These are phyloP conservation scores for Ciconia nigra DNA, from an alignment of 2,797 vertebrate genomes.

Conservation along the genomic window DNA sequence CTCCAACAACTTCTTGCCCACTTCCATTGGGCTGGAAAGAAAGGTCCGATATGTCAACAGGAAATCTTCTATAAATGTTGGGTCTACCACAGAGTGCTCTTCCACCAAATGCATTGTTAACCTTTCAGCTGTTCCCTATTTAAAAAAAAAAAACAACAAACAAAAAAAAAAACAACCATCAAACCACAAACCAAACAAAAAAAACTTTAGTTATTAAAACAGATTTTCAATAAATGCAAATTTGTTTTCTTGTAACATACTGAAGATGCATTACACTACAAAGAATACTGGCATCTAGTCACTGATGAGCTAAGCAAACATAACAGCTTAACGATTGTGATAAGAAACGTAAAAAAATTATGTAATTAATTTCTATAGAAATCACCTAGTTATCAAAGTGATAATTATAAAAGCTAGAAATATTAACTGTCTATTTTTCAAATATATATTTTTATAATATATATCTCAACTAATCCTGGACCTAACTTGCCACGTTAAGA, in stretches of 20 bases:
- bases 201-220: not conserved
- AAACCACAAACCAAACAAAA: too few species aligned
- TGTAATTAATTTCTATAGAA: not conserved
- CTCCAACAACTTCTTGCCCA: slow-evolving; percentile 98
- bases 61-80: slow-evolving; percentile 99
- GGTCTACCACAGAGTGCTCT: slow-evolving; percentile 98
- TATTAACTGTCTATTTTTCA: not conserved
- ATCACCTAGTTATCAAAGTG: not conserved
- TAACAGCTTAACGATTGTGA: not conserved
- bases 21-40: slow-evolving; percentile 98
- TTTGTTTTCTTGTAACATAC: not conserved
- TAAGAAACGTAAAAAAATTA: not conserved
- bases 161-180: too few species aligned
- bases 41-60: slow-evolving; percentile 97
- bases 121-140: slow-evolving; percentile 92
- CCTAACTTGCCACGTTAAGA: not conserved
- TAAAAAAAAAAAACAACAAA: not conserved
- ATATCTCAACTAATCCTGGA: not conserved
- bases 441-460: not conserved
- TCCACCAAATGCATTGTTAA: slow-evolving; percentile 99
- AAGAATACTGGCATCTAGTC: not conserved
- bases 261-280: not conserved
- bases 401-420: not conserved
- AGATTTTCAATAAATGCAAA: not conserved
- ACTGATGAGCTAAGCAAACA: not conserved